Evolutionary conservation across 2,888 invertebrate species (phyloP).

Genomic region (Vesta saturnalis): DNA sequence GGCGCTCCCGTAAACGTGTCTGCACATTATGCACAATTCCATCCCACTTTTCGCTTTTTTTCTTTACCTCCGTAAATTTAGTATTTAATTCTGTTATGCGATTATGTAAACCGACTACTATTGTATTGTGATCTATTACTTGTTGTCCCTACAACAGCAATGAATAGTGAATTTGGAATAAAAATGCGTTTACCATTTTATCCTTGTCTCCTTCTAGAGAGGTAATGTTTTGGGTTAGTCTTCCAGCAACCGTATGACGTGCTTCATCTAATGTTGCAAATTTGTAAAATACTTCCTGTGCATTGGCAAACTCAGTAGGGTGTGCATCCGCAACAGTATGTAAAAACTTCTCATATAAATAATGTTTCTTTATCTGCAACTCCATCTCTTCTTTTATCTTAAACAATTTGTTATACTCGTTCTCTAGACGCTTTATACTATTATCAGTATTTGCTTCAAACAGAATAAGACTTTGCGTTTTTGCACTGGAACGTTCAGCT

Average conservation of each 20-base stretch:
- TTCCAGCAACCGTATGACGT: conserved; percentile 2
- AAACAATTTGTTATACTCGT: neutral
- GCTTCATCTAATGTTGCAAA: conserved; percentile 21
- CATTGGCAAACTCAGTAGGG: conserved; percentile 6
- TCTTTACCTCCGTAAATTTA: conserved; percentile 11
- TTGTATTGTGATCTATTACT: conserved; percentile 8
- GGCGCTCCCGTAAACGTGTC: neutral
- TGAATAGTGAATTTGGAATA: neutral
- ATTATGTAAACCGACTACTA: conserved; percentile 25
- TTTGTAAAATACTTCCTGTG: conserved; percentile 23
- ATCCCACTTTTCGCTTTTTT: conserved; percentile 18
- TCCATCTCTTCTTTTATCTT: conserved; percentile 20
- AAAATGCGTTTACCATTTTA: conserved; percentile 13
- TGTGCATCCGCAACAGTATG: conserved; percentile 17
- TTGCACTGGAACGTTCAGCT: conserved; percentile 2
- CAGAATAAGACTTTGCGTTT: neutral
- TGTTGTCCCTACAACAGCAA: conserved; percentile 3
- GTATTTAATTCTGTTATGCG: conserved; percentile 8
- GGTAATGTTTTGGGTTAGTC: conserved; percentile 1
- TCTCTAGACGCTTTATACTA: neutral
- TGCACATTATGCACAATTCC: conserved; percentile 20
- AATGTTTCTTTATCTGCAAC: conserved; percentile 8
- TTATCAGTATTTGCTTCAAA: neutral
- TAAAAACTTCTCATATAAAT: conserved; percentile 20
- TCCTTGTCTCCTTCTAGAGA: conserved; percentile 13